A percentile compares a stretch with the other conserved stretches of the same genome.
phyloP scores from a whole-genome alignment of 2,888 invertebrate genomes.

The Trachelus troglodyta region DNA sequence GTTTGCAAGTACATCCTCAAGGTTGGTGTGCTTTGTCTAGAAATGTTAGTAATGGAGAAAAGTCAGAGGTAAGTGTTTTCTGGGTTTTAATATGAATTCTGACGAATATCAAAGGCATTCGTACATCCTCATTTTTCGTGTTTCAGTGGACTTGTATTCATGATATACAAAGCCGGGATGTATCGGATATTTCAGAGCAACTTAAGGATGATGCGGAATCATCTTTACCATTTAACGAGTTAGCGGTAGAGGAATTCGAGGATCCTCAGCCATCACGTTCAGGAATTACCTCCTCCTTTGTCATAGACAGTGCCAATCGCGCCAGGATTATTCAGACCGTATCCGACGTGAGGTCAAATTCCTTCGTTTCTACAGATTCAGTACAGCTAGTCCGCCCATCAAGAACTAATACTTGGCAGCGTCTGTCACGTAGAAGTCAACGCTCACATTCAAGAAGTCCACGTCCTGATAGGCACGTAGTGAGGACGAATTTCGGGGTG shows the following conservation, averaged over 20 bases:
- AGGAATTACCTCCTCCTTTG: conserved; percentile 53
- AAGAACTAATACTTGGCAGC: conserved; percentile 46
- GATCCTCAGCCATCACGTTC: conserved; percentile 52
- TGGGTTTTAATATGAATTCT: background rate
- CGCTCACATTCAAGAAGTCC: conserved; percentile 39
- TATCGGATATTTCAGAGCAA: conserved; percentile 63
- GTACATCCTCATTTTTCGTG: conserved; percentile 20
- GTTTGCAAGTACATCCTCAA: conserved; percentile 89
- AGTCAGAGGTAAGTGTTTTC: conserved; percentile 77
- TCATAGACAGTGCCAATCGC: conserved; percentile 52
- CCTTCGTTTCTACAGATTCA: conserved; percentile 41
- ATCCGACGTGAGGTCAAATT: conserved; percentile 39
- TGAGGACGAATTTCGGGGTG: conserved; percentile 42
- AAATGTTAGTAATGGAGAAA: conserved; percentile 87
- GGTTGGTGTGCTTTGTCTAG: conserved; percentile 91
- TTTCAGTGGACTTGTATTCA: conserved; percentile 94
- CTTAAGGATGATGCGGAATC: conserved; percentile 43
- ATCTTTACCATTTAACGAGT: conserved; percentile 38
- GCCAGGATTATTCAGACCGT: conserved; percentile 47
- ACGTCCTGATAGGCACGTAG: conserved; percentile 38
- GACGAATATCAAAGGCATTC: background rate
- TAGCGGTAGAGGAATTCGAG: conserved; percentile 44
- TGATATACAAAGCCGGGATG: conserved; percentile 82
- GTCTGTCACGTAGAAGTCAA: conserved; percentile 37
- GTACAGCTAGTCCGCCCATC: conserved; percentile 43